Evolutionary conservation across 2,797 vertebrate species (phyloP).

Genomic region (Danio tinwini): DNA sequence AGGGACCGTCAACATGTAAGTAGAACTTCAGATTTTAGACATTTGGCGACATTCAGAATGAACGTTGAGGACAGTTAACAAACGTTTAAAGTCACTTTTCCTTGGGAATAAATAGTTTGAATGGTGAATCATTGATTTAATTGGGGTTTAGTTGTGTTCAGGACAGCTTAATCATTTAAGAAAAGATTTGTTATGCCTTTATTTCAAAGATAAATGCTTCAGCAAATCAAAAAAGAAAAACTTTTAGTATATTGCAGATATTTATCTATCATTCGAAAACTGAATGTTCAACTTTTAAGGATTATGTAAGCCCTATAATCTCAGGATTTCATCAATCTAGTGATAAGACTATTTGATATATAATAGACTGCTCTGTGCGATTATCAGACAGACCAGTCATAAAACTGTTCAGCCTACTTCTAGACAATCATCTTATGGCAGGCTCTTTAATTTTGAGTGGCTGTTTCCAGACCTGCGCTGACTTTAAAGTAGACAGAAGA

Average conservation of each 20-base stretch:
- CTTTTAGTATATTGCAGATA: background rate
- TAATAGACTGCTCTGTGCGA: constrained; percentile 36
- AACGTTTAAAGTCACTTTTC: background rate
- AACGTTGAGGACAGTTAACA: background rate
- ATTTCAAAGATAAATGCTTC: background rate
- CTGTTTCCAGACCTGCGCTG: background rate
- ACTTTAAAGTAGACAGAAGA: background rate
- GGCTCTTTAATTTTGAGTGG: background rate
- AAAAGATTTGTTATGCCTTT: background rate
- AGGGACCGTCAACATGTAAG: constrained; percentile 76
- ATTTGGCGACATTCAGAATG: too few relatives aligned
- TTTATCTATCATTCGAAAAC: background rate
- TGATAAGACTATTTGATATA: constrained; percentile 64
- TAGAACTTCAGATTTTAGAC: constrained; percentile 50
- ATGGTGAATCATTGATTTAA: background rate
- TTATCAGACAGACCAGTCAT: constrained; percentile 37
- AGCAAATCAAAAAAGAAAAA: background rate
- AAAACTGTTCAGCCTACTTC: constrained; percentile 6
- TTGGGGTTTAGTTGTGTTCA: background rate
- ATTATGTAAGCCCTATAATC: constrained; percentile 71
- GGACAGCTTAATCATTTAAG: background rate
- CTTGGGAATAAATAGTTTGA: background rate
- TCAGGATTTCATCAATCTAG: constrained; percentile 59
- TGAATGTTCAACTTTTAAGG: constrained; percentile 1
- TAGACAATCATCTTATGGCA: constrained; percentile 1